phyloP scores from a whole-genome alignment of 2,797 vertebrate genomes.

The Gobio occitaniae region DNA sequence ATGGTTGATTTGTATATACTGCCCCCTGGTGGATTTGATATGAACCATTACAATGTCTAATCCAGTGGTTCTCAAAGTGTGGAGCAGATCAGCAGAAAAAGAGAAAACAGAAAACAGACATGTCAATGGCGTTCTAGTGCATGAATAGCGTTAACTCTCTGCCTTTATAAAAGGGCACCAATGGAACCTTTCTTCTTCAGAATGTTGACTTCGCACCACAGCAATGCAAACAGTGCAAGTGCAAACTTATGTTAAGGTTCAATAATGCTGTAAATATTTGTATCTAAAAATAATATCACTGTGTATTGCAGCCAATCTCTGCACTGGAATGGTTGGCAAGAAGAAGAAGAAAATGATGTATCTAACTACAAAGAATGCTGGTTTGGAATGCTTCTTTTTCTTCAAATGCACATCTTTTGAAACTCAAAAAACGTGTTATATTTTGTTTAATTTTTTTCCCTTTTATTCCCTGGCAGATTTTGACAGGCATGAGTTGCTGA shows the following conservation, averaged over 20 bases:
- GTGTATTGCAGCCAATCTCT: constrained; percentile 83
- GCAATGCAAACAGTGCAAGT: neutral
- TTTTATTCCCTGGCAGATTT: constrained; percentile 80
- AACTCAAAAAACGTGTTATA: neutral
- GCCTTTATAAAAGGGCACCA: neutral
- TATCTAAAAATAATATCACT: neutral
- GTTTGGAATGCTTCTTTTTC: constrained; percentile 60
- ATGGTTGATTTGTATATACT: constrained; percentile 46
- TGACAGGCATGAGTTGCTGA: constrained; percentile 93
- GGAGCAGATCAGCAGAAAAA: neutral
- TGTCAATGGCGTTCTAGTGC: neutral
- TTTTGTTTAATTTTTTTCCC: neutral
- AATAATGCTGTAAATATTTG: neutral
- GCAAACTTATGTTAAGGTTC: neutral
- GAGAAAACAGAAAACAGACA: neutral
- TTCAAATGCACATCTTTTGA: neutral
- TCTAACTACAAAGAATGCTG: constrained; percentile 82
- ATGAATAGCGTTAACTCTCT: neutral
- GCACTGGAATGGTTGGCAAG: constrained; percentile 88
- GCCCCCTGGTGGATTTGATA: constrained; percentile 59
- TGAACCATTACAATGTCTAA: neutral
- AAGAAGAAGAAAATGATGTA: constrained; percentile 99
- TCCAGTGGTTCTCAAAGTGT: neutral
- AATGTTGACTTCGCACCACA: neutral
- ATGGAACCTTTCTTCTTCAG: neutral